A percentile compares a stretch with the other conserved stretches of the same genome.
Evolutionary conservation across 2,113 vertebrate genomes (phyloP).

Genomic region (Lycocorax pyrrhopterus): DNA sequence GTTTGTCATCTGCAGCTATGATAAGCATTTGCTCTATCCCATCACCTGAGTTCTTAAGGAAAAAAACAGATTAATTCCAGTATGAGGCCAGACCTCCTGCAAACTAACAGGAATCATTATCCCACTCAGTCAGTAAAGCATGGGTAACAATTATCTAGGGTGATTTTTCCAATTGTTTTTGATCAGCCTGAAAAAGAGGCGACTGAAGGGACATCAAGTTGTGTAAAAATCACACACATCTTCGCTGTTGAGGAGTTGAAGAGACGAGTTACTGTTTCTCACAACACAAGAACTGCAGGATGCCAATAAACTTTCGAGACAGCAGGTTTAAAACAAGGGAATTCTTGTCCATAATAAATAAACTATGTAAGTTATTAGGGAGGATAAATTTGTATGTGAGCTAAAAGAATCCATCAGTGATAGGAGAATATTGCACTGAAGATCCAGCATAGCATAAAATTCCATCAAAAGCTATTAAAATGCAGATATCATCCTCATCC

Average conservation of each 20-base stretch:
- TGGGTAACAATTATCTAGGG: background rate
- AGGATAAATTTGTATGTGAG: background rate
- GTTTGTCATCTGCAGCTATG: background rate
- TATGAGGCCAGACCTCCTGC: background rate
- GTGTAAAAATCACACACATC: background rate
- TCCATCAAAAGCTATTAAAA: conserved; percentile 9
- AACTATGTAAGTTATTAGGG: background rate
- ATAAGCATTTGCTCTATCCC: background rate
- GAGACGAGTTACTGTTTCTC: background rate
- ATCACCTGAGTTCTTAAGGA: background rate
- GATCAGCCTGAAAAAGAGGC: background rate
- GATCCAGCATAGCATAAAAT: background rate
- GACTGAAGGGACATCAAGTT: background rate
- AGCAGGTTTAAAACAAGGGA: background rate
- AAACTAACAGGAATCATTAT: background rate
- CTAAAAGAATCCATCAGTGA: background rate
- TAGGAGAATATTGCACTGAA: background rate
- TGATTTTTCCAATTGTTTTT: background rate
- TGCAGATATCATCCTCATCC: background rate
- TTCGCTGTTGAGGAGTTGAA: background rate
- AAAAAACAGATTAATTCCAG: background rate
- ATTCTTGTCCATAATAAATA: background rate
- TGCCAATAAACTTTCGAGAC: background rate
- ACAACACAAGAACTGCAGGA: background rate
- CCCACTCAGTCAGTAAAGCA: background rate